Evolutionary conservation across 2,888 invertebrate species (phyloP), one percentile per base, ranked within the genome.

Genomic region (Rhagonycha lutea): DNA sequence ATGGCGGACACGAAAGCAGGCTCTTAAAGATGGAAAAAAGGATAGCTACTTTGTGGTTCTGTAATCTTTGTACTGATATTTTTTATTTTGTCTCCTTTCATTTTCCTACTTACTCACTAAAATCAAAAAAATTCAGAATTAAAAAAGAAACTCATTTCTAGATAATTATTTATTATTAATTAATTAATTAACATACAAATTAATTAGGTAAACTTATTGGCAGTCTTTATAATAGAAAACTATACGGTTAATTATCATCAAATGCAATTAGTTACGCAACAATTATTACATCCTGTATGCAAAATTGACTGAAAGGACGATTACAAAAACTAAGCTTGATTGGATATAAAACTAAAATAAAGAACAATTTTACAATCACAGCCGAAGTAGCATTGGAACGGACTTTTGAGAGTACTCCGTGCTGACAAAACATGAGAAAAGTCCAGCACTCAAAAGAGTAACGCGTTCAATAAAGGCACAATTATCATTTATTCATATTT

Each of bases 341-440:
- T 70, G 67, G 28, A 63, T 75, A 71, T 78, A 76, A 32, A 74
- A 73, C 73, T 73, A 73, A 69, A 73, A 61, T 5, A 61, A 14
- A 14, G 65, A 78, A 78, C 74, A 78, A 78, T 78, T 80, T 84
- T 18, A 18, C 18, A 18, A 83, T 83, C 84, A 83, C 83, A 83
- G 83, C 82, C 83, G 77, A 78, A 62, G 61, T 14, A 67, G 70
- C 61, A 68, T 68, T 68, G 78, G 78, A 78, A 78, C 76, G 78
- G 74, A 68, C 71, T 75, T 69, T 71, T 28, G 61, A 72, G 72
- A 76, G 76, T 76, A 78, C 70, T 71, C 69, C 63, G 68, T 63
- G 70, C 77, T 73, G 75, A 73, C 73, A 72, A 65, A 78, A 74
- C 24, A 70, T 78, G 14, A 61, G 4, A 61, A 61, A 5, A 18